Base-by-base conservation (phyloP, 2,113 vertebrate species). In the Zeus faber region DNA sequence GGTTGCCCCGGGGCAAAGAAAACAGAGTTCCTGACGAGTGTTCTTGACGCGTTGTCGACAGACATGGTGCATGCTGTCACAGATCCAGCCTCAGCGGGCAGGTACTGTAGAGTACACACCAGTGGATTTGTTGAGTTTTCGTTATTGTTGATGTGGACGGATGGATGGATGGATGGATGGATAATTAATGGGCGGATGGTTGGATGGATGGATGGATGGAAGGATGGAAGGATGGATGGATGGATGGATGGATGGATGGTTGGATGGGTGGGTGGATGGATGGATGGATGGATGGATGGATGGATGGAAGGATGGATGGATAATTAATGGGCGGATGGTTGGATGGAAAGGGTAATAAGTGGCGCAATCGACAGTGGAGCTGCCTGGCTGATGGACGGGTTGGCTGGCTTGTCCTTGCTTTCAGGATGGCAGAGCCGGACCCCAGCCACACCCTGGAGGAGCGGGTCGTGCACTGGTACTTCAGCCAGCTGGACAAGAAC, bases 41-140 rank as follows among this genome's bases (percentile, higher is more conserved):
- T 99, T 62, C 85, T 99, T 83, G 96, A 99, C 2, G 96, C 96
- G 0, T 71, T 99, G 41, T 97, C 96, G 46, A 99, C 95, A 0
- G 96, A 99, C 81, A 99, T 99, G 96, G 96, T 99, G 40, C 94
- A 98, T 0, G 94, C 96, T 0, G 94, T 96, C 49, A 97, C 95
- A 6, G 94, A 95, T 77, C 93, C 95, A 14, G 67, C 93, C 7
- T 87, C 94, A 2, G 91, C 93, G 0, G 85, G 92, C 86, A 93
- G 94, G 96, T 98, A 75, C n/a, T n/a, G n/a, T 6, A 87, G 56
- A 49, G 17, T 24, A 63, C 26, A 14, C 22, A 29, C 2, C n/a
- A 13, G n/a, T n/a, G n/a, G n/a, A n/a, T n/a, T n/a, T n/a, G n/a
- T n/a, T n/a, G n/a, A n/a, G n/a, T n/a, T n/a, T n/a, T n/a, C n/a